phyloP scores from a whole-genome alignment of 2,113 vertebrate genomes.

The Tyrannus savana region DNA sequence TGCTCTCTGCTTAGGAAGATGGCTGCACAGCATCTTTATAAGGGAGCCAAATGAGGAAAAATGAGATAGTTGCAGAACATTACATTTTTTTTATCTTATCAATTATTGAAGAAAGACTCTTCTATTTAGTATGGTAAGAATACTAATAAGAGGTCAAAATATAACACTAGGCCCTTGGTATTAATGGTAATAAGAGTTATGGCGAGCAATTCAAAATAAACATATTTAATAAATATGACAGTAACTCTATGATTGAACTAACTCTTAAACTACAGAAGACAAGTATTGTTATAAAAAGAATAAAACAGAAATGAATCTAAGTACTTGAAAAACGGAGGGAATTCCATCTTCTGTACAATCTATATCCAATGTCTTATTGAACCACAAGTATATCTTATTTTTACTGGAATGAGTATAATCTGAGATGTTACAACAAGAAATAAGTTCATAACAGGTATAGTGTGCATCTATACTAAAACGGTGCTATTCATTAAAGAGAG shows the following conservation, averaged over 20 bases:
- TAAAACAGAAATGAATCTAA: background rate
- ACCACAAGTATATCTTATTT: background rate
- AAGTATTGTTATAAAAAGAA: background rate
- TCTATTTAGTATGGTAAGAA: constrained; percentile 7
- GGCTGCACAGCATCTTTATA: constrained; percentile 32
- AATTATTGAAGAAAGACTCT: constrained; percentile 67
- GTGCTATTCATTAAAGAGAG: background rate
- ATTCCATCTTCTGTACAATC: background rate
- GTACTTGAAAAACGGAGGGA: background rate
- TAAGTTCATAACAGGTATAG: background rate
- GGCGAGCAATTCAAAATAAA: background rate
- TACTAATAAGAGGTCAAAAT: constrained; percentile 40
- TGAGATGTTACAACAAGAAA: background rate
- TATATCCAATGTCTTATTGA: background rate
- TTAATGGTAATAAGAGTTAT: background rate
- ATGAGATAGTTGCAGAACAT: constrained; percentile 42
- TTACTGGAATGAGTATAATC: background rate
- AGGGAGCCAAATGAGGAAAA: constrained; percentile 61
- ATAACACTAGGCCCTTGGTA: background rate
- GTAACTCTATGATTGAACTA: background rate
- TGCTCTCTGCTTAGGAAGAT: constrained; percentile 62
- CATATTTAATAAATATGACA: background rate
- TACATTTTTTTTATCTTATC: constrained; percentile 64
- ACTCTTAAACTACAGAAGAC: background rate
- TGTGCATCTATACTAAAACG: background rate